A percentile compares a stretch with the other conserved stretches of the same genome.
These are phyloP conservation scores for Oreochromis mossambicus DNA, from an alignment of 2,797 vertebrate species.

Conservation along the genomic window DNA sequence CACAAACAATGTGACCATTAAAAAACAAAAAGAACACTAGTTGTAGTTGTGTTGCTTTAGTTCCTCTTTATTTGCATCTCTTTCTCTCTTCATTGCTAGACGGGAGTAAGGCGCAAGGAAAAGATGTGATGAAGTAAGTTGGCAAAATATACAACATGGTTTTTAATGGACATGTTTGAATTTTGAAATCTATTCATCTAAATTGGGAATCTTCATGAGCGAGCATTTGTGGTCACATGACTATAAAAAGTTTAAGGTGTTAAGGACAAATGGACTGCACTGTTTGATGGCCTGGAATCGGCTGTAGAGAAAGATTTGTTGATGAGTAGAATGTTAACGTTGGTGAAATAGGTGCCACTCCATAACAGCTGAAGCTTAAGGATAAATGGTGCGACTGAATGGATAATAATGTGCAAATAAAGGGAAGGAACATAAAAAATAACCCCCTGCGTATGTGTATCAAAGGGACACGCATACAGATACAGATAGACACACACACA, in stretches of 20 bases:
- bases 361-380: background rate
- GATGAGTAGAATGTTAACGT: background rate
- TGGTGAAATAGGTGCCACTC: background rate
- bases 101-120: background rate
- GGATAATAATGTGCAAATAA: background rate
- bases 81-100: background rate
- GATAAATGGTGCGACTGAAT: background rate
- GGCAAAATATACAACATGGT: background rate
- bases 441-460: too few relatives aligned
- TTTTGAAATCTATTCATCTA: background rate
- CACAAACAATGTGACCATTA: background rate
- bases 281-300: background rate
- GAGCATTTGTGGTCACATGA: background rate
- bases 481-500: background rate
- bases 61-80: background rate
- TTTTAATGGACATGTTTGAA: background rate
- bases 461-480: background rate
- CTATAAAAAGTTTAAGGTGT: background rate
- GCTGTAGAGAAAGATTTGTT: background rate
- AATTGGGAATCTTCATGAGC: background rate
- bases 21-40: background rate
- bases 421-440: background rate
- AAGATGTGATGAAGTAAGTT: background rate
- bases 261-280: background rate
- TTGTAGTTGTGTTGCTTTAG: background rate